phyloP scores from a whole-genome alignment of 92 coral and sea anemone species.

The Heliopora coerulea region DNA sequence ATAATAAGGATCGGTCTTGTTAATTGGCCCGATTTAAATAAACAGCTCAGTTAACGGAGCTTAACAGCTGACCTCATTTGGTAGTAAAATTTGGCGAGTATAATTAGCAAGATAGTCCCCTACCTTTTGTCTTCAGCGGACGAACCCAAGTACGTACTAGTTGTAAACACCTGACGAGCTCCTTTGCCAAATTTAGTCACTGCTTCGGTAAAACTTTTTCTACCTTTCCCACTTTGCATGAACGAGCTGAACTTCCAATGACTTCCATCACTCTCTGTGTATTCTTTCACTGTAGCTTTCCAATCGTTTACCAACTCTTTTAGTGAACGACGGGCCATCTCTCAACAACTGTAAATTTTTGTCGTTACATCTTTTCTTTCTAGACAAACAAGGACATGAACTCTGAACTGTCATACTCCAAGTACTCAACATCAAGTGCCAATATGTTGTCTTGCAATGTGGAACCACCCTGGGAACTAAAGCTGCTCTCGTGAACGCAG shows the following conservation, averaged over 20 bases:
- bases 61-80: too few species aligned
- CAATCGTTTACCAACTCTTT: conserved; percentile 24
- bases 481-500: too few species aligned
- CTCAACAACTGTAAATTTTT: too few species aligned
- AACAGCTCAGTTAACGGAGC: too few species aligned
- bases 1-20: not conserved
- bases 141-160: conserved; percentile 19
- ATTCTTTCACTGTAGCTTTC: conserved; percentile 6
- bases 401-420: too few species aligned
- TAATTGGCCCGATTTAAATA: not conserved
- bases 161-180: not conserved
- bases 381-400: too few species aligned
- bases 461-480: too few species aligned
- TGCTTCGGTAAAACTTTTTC: not conserved
- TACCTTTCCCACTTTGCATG: conserved; percentile 16
- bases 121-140: conserved; percentile 27
- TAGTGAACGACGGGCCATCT: conserved; percentile 10
- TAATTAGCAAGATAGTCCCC: too few species aligned
- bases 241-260: conserved; percentile 8
- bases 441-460: too few species aligned
- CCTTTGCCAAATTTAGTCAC: not conserved
- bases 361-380: too few species aligned
- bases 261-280: conserved; percentile 5
- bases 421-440: too few species aligned
- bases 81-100: too few species aligned